A percentile compares a stretch with the other conserved stretches of the same genome.
Evolutionary conservation across 2,888 invertebrate genomes (phyloP).

Genomic region (Euproctis similis): DNA sequence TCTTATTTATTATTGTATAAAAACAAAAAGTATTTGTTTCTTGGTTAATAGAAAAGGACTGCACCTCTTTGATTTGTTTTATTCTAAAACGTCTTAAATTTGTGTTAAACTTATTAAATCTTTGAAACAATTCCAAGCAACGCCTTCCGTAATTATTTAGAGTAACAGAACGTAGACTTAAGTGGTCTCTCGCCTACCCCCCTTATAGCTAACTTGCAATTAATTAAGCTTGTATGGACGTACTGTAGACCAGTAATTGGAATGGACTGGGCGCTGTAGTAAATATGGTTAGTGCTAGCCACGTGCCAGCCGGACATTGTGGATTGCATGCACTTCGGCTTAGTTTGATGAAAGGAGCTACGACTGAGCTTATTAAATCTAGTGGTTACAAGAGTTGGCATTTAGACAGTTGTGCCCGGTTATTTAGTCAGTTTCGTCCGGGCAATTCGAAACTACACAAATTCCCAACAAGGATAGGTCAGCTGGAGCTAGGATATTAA

Average conservation of each 20-base stretch:
- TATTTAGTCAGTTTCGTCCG: too few relatives aligned
- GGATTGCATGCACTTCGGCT: conserved; percentile 26
- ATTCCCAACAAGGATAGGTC: too few relatives aligned
- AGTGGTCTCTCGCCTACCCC: conserved; percentile 16
- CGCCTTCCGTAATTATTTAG: conserved; percentile 18
- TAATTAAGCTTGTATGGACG: conserved; percentile 31
- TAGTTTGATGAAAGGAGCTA: too few relatives aligned
- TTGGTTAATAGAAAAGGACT: neutral
- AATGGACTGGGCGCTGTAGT: conserved; percentile 19
- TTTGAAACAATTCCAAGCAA: too few relatives aligned
- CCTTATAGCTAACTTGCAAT: conserved; percentile 20
- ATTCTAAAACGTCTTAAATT: too few relatives aligned
- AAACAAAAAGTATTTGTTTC: conserved; percentile 3
- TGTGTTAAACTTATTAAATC: too few relatives aligned
- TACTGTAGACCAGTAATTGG: conserved; percentile 25
- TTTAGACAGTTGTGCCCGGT: too few relatives aligned
- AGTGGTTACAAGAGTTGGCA: too few relatives aligned
- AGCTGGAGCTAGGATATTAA: too few relatives aligned
- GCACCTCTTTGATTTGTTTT: too few relatives aligned
- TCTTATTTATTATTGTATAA: conserved; percentile 6
- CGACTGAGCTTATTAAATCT: too few relatives aligned
- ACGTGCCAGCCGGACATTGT: conserved; percentile 13
- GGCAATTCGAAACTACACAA: too few relatives aligned
- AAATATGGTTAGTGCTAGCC: conserved; percentile 10
- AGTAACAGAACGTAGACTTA: conserved; percentile 23